A percentile compares a stretch with the other conserved stretches of the same genome.
Conservation (phyloP, 35 echinoderm and acorn worm genomes). For the Patiria miniata region DNA sequence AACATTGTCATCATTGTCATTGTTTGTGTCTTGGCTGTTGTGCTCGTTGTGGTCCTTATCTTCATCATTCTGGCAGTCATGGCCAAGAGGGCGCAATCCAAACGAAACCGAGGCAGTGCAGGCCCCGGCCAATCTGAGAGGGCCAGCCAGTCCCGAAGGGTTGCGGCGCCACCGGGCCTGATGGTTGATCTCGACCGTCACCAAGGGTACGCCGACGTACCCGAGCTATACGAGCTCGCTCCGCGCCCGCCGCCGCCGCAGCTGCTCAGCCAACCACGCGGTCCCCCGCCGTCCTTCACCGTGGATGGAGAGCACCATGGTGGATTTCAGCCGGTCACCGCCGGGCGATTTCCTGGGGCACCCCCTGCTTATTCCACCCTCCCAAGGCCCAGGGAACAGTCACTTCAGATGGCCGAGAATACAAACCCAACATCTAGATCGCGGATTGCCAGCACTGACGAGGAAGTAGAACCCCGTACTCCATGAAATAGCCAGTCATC, state of each 20-base stretch:
- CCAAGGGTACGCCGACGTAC: background rate
- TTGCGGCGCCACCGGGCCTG: background rate
- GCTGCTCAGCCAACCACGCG: background rate
- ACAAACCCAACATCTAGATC: background rate
- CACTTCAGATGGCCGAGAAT: background rate
- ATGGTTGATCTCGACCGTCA: background rate
- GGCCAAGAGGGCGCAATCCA: background rate
- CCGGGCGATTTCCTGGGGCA: background rate
- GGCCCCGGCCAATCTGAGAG: background rate
- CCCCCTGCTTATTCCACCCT: conserved; percentile 1
- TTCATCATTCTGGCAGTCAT: background rate
- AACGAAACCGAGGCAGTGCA: background rate
- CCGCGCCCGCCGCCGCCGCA: no score
- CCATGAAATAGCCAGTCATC: no score
- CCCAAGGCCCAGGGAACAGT: background rate
- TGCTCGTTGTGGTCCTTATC: background rate
- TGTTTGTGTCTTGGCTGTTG: background rate
- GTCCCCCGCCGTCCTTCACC: background rate
- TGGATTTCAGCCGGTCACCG: no score
- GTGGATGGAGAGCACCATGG: background rate
- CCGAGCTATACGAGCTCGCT: background rate
- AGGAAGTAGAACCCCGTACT: background rate
- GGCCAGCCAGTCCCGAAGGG: background rate
- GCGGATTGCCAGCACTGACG: background rate
- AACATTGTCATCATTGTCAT: background rate